These are phyloP conservation scores for Struthidea cinerea DNA, from an alignment of 2,113 vertebrate species.

Conservation along the genomic window DNA sequence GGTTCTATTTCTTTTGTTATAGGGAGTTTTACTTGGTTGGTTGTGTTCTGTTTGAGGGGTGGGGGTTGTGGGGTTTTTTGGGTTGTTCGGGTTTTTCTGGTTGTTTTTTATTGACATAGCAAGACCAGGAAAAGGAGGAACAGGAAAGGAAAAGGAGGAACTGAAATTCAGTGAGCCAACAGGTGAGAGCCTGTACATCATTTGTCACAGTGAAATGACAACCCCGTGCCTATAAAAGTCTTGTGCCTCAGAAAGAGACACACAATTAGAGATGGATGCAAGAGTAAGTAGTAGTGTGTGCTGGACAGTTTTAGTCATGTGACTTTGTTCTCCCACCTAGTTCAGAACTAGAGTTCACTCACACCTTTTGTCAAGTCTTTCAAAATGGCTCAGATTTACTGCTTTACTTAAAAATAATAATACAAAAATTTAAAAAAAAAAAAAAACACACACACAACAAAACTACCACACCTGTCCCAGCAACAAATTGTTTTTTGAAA, in stretches of 20 bases:
- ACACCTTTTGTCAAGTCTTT: background rate
- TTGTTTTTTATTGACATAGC: background rate
- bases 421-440: too few relatives aligned
- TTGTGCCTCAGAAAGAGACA: background rate
- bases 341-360: background rate
- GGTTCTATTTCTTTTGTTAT: background rate
- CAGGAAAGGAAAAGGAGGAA: background rate
- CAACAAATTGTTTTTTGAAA: background rate
- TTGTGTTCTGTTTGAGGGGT: background rate
- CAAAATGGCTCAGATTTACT: background rate
- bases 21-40: background rate
- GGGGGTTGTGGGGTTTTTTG: accelerated
- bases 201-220: background rate
- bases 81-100: background rate
- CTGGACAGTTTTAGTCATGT: background rate
- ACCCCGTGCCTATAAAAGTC: background rate
- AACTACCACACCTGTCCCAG: background rate
- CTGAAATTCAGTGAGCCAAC: background rate
- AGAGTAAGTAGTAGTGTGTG: background rate
- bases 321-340: background rate
- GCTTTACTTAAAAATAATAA: background rate
- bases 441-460: too few relatives aligned
- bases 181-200: background rate
- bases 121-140: background rate
- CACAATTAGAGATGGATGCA: background rate